A percentile compares a stretch with the other conserved stretches of the same genome.
Conservation (phyloP, 2,888 invertebrate species). For the Ommatoiulus sabulosus region DNA sequence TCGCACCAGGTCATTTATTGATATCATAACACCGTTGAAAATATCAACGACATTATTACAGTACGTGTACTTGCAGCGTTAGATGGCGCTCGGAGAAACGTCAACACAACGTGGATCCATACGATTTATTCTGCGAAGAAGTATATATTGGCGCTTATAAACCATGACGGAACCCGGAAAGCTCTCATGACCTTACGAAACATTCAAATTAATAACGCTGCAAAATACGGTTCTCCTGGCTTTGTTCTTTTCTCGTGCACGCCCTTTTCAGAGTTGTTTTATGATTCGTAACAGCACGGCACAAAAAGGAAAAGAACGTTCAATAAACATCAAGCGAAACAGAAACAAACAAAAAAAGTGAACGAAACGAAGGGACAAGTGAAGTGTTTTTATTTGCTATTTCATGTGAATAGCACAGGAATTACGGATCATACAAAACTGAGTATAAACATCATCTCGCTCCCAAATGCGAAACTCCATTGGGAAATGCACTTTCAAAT, state of each 20-base stretch:
- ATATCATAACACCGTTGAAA: neutral
- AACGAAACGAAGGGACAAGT: neutral
- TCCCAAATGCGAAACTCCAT: neutral
- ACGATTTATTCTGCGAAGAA: neutral
- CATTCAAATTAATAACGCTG: slow-evolving; percentile 29
- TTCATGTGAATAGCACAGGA: neutral
- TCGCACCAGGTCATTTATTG: slow-evolving; percentile 16
- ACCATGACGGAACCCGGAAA: neutral
- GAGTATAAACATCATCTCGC: neutral
- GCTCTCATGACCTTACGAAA: neutral
- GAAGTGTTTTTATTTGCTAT: neutral
- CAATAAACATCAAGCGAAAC: neutral
- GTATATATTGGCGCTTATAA: neutral
- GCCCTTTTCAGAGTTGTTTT: slow-evolving; percentile 1
- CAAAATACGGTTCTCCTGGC: neutral
- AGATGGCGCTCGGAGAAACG: neutral
- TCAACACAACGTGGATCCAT: neutral
- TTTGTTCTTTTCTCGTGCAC: neutral
- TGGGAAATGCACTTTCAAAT: neutral
- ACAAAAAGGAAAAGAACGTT: neutral
- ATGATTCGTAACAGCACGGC: neutral
- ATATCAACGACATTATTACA: neutral
- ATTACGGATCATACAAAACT: neutral
- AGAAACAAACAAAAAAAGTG: neutral
- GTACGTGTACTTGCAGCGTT: neutral